Evolutionary conservation across 30 jellyfish, hydroid and myxozoan species (phyloP).

Genomic region (Pseudorhiza aurosa): DNA sequence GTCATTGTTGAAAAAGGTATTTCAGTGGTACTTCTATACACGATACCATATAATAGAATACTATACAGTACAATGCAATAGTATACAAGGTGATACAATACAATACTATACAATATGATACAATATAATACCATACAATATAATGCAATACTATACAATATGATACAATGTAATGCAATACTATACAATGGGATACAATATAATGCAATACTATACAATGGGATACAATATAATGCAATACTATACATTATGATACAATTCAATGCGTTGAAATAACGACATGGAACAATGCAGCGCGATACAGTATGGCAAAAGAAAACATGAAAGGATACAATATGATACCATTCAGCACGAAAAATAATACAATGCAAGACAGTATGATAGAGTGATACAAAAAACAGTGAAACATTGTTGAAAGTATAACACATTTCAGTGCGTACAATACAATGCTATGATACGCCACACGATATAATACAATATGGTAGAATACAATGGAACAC

Average conservation of each 20-base stretch:
- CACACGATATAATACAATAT: too few species aligned
- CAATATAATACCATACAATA: not conserved
- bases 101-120: not conserved
- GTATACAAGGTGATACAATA: not conserved
- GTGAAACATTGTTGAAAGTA: not conserved
- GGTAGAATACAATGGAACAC: too few species aligned
- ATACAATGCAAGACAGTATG: not conserved
- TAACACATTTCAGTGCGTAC: not conserved
- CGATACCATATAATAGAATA: not conserved
- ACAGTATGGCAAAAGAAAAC: not conserved
- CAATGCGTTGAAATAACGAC: not conserved
- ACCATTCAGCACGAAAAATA: not conserved
- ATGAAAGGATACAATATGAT: too few species aligned
- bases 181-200: not conserved
- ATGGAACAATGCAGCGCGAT: not conserved
- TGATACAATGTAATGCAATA: not conserved
- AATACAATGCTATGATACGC: not conserved
- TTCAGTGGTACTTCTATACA: not conserved
- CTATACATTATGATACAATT: not conserved
- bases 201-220: not conserved
- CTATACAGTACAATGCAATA: not conserved
- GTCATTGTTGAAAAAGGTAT: constrained; percentile 32
- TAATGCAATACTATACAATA: not conserved
- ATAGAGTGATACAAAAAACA: not conserved
- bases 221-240: not conserved